Percentiles rank a stretch among this genome's conserved stretches.
phyloP scores from a whole-genome alignment of 1,140 invertebrate species.

The Drosophila subobscura region DNA sequence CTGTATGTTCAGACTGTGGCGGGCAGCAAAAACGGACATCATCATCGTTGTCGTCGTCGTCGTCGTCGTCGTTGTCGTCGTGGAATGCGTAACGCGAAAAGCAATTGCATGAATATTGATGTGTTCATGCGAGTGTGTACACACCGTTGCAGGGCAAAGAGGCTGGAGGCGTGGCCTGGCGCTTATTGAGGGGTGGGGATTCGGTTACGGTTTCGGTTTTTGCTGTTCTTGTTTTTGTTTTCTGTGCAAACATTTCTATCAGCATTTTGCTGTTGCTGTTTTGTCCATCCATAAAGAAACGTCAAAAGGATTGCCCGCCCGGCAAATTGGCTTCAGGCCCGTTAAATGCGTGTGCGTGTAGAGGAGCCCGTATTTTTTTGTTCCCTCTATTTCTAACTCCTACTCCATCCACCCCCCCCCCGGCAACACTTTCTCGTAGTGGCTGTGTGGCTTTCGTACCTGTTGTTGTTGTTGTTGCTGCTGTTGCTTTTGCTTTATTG shows the following conservation, averaged over 20 bases:
- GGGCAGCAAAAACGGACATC: conserved; percentile 53
- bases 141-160: too few species aligned
- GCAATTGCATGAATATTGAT: conserved; percentile 57
- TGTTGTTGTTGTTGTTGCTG: conserved; percentile 30
- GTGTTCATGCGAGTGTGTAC: conserved; percentile 31
- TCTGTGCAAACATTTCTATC: conserved; percentile 40
- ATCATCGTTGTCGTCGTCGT: conserved; percentile 37
- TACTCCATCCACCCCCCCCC: too few species aligned
- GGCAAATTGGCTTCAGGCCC: conserved; percentile 62
- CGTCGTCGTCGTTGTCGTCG: conserved; percentile 14
- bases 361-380: conserved; percentile 14
- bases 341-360: conserved; percentile 76
- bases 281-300: conserved; percentile 32
- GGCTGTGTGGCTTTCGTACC: conserved; percentile 21
- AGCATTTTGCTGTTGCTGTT: too few species aligned
- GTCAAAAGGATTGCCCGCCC: conserved; percentile 73
- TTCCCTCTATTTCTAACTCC: neutral
- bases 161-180: too few species aligned
- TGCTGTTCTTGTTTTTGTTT: conserved; percentile 3
- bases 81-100: conserved; percentile 44
- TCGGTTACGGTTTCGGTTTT: conserved; percentile 1
- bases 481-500: conserved; percentile 46
- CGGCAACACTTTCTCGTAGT: conserved; percentile 3
- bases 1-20: too few species aligned
- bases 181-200: too few species aligned